Base-by-base conservation (phyloP, 2,113 vertebrate species). In the Odocoileus virginianus region DNA sequence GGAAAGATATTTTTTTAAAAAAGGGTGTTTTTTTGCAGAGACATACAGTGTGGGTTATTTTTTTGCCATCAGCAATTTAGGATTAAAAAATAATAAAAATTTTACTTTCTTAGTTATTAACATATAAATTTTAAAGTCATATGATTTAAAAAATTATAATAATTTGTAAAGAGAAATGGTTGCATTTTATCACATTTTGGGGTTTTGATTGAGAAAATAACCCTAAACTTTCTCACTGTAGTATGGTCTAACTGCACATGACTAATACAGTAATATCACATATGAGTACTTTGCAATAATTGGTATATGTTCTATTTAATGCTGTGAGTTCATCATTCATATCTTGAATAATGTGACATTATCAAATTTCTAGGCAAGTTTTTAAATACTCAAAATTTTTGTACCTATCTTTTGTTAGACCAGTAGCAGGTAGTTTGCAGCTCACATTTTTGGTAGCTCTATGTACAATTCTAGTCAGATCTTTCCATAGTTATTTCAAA, bases 131-230 rank as follows among this genome's bases (percentile, higher is more conserved):
- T 85, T n/a, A 14, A 91, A 86, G 33, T 85, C 57, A 85, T 1
- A 60, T 78, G 45, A 28, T 85, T 92, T 82, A 74, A 28, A 60
- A 55, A 95, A 43, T 95, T 17, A 82, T 45, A 97, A 50, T 95
- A 95, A 87, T 17, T 76, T 83, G 23, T 93, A 76, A 97, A 55
- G 25, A 84, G 7, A 87, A 91, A 85, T 85, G 50, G n/a, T 94
- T 79, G 47, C 9, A 47, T 89, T 87, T 82, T 50, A 19, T 83
- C 43, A 57, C 13, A 84, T 84, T 96, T 96, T 78, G 2, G 40
- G 4, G 1, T 79, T 78, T 88, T 87, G 50, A 47, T 54, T 83
- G 36, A 84, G 74, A 82, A 33, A 81, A 57, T 55, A 57, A 87
- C 27, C 6, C 54, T 91, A n/a, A 86, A 57, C 21, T 90, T 50